These are phyloP conservation scores for Hyla sarda DNA, from an alignment of 2,113 vertebrate genomes.

Conservation along the genomic window DNA sequence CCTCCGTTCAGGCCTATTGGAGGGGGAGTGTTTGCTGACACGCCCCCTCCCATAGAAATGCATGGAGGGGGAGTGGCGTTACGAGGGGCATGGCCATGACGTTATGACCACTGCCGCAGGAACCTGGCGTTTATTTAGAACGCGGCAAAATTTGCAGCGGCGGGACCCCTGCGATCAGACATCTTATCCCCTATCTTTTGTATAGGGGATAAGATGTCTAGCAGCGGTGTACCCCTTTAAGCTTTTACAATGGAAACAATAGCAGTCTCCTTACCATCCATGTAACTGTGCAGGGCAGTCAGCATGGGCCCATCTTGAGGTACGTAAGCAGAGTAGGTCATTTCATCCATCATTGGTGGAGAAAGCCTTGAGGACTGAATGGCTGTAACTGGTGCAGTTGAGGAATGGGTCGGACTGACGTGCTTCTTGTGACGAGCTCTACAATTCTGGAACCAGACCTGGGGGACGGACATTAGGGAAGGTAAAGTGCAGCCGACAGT, in stretches of 20 bases:
- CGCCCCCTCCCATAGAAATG: too few species aligned
- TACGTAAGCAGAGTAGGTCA: constrained; percentile 86
- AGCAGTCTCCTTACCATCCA: constrained; percentile 82
- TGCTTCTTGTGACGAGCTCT: constrained; percentile 96
- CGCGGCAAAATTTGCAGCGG: too few species aligned
- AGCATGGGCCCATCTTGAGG: constrained; percentile 88
- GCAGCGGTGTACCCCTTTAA: too few species aligned
- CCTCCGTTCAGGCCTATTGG: too few species aligned
- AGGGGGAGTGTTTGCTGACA: too few species aligned
- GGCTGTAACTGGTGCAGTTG: constrained; percentile 78
- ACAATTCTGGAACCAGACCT: constrained; percentile 99
- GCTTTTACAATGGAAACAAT: background rate
- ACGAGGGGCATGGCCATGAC: too few species aligned
- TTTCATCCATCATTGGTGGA: constrained; percentile 86
- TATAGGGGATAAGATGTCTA: too few species aligned
- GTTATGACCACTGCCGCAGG: too few species aligned
- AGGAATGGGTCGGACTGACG: constrained; percentile 87
- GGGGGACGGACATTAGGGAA: background rate
- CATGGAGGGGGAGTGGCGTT: too few species aligned
- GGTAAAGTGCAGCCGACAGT: background rate
- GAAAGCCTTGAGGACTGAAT: constrained; percentile 83
- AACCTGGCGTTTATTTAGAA: too few species aligned
- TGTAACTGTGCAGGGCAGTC: constrained; percentile 88
- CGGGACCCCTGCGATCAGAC: too few species aligned
- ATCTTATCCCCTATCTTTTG: too few species aligned